Evolutionary conservation across 2,888 invertebrate genomes (phyloP).

Genomic region (Mallateleia sp.): DNA sequence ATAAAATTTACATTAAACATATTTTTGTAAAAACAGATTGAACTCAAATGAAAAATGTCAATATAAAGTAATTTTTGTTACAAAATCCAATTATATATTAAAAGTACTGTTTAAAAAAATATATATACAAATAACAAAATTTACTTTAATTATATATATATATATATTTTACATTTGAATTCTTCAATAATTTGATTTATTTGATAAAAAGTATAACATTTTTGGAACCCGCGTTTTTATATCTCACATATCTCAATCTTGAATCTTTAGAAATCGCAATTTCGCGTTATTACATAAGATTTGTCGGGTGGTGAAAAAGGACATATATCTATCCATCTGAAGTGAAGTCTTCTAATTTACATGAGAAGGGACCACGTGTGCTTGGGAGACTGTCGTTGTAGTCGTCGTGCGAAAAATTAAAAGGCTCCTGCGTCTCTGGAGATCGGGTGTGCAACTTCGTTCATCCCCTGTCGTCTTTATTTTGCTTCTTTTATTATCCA

Average conservation of each 20-base stretch:
- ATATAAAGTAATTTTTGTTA: too few relatives aligned
- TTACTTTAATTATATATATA: too few relatives aligned
- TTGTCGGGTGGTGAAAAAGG: background rate
- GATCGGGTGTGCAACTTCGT: constrained; percentile 10
- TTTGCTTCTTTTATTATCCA: constrained; percentile 60
- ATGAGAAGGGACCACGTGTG: constrained; percentile 40
- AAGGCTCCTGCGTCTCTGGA: constrained; percentile 48
- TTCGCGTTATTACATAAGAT: constrained; percentile 30
- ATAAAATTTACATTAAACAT: too few relatives aligned
- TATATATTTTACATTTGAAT: too few relatives aligned
- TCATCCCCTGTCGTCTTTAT: constrained; percentile 55
- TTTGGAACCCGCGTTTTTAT: constrained; percentile 3
- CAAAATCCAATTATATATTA: too few relatives aligned
- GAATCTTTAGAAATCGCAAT: constrained; percentile 32
- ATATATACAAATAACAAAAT: too few relatives aligned
- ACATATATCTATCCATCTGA: constrained; percentile 17
- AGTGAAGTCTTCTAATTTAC: constrained; percentile 56
- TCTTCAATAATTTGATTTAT: too few relatives aligned
- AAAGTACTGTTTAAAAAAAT: too few relatives aligned
- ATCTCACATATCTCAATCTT: background rate
- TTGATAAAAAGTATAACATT: background rate
- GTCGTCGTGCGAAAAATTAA: constrained; percentile 59
- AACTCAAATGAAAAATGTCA: too few relatives aligned
- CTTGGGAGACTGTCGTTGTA: background rate
- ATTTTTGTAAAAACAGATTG: too few relatives aligned